Percentiles rank a stretch among this genome's conserved stretches.
phyloP scores from a whole-genome alignment of 2,888 invertebrate genomes.

The Cenopis cana region DNA sequence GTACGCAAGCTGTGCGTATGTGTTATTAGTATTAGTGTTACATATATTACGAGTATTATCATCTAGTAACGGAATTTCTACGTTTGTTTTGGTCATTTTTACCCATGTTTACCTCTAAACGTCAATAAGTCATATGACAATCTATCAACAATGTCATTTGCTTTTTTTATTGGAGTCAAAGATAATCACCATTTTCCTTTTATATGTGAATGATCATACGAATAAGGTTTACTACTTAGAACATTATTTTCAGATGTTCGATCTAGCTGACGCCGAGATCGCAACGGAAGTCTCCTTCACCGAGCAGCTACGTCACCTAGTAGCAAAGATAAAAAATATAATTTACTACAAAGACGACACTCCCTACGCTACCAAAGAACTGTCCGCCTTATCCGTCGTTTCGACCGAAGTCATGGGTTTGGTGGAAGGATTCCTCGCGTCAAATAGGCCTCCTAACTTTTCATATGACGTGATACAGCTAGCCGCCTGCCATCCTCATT shows the following conservation, averaged over 20 bases:
- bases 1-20: slow-evolving; percentile 46
- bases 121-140: slow-evolving; percentile 27
- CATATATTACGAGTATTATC: slow-evolving; percentile 48
- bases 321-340: slow-evolving; percentile 81
- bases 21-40: slow-evolving; percentile 46
- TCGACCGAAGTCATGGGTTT: slow-evolving; percentile 86
- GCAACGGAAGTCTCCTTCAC: slow-evolving; percentile 89
- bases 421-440: slow-evolving; percentile 85
- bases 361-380: slow-evolving; percentile 79
- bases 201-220: background rate
- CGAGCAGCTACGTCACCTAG: slow-evolving; percentile 85
- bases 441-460: slow-evolving; percentile 74
- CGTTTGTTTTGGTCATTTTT: slow-evolving; percentile 31
- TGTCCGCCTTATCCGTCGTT: slow-evolving; percentile 85
- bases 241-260: slow-evolving; percentile 86
- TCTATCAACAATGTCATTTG: slow-evolving; percentile 19
- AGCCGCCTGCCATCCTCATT: slow-evolving; percentile 74
- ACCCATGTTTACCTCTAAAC: slow-evolving; percentile 29
- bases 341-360: slow-evolving; percentile 76
- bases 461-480: slow-evolving; percentile 80
- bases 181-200: background rate
- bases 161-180: background rate
- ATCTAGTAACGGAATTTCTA: slow-evolving; percentile 40
- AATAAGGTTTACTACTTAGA: background rate
- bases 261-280: slow-evolving; percentile 86